Base-by-base conservation (phyloP, 2,113 vertebrate genomes). In the cattle (Bos taurus) region DNA sequence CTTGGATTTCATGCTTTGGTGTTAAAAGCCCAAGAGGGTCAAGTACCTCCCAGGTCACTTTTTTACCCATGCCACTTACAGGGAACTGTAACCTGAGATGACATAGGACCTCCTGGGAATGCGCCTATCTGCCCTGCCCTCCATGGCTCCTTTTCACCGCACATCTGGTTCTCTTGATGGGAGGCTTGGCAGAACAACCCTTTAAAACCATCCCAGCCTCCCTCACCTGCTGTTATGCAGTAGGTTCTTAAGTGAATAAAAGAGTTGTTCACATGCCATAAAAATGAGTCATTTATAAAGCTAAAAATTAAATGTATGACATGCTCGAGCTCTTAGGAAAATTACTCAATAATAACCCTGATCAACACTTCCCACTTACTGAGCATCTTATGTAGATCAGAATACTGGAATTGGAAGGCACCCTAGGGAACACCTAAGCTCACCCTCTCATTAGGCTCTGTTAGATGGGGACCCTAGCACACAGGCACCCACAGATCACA, bases 201-300 rank as follows among this genome's bases (percentile, higher is more conserved):
- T 91, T n/a, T 25, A 87, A 78, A 86, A 82, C 6, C 85, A 78
- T 50, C 7, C 50, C 56, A n/a, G 28, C n/a, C n/a, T 83, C 64
- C 71, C 80, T 23, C 23, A 17, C 43, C 50, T 86, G 88, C 56
- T 81, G 5, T 40, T 57, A 33, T 10, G 14, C 40, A 83, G 86
- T n/a, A 36, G 57, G 48, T 81, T 78, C 56, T 96, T 93, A 21
- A 43, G 95, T 54, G 86, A 94, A 80, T 84, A 96, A 93, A 84
- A 80, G 54, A 40, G 74, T 64, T 93, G 23, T 52, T 92, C 90
- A 3, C 43, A 36, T 94, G 48, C 56, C 93, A 91, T 90, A 40
- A 67, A 91, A 94, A 46, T 67, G 91, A 98, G 78, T 98, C 94
- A 94, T 83, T 88, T 96, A 40, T 57, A 95, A 95, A 91, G 62